A percentile compares a stretch with the other conserved stretches of the same genome.
These are phyloP conservation scores for Tetragonula clypearis DNA, from an alignment of 1,140 invertebrate genomes.

Conservation along the genomic window DNA sequence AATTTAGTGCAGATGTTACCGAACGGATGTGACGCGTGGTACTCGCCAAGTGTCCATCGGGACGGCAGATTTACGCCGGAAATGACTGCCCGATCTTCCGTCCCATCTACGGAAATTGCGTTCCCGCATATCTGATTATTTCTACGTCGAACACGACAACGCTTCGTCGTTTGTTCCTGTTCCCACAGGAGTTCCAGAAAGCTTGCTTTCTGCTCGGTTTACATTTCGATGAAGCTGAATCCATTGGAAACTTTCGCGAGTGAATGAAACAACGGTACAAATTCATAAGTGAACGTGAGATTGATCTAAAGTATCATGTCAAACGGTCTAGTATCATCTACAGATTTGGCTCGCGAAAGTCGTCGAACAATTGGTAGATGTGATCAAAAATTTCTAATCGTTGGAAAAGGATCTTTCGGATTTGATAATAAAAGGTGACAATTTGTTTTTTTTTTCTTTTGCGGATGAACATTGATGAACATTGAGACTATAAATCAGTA, in stretches of 20 bases:
- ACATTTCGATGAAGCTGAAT: neutral
- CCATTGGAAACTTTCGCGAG: neutral
- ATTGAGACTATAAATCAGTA: too few species aligned
- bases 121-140: slow-evolving; percentile 42
- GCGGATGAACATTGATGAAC: too few species aligned
- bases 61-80: slow-evolving; percentile 60
- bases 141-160: neutral
- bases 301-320: neutral
- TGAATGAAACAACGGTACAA: neutral
- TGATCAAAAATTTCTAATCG: too few species aligned
- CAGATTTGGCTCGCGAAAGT: too few species aligned
- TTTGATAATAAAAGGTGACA: too few species aligned
- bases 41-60: slow-evolving; percentile 42
- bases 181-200: too few species aligned
- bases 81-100: slow-evolving; percentile 9
- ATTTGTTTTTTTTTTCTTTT: too few species aligned
- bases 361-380: too few species aligned
- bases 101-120: slow-evolving; percentile 54
- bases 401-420: too few species aligned
- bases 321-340: too few species aligned
- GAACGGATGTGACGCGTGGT: slow-evolving; percentile 1
- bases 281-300: neutral
- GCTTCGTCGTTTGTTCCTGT: neutral
- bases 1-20: slow-evolving; percentile 78
- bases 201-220: neutral